Evolutionary conservation across 2,888 invertebrate genomes (phyloP), one percentile per base, ranked within the genome.

Genomic region (Cephalotes varians): DNA sequence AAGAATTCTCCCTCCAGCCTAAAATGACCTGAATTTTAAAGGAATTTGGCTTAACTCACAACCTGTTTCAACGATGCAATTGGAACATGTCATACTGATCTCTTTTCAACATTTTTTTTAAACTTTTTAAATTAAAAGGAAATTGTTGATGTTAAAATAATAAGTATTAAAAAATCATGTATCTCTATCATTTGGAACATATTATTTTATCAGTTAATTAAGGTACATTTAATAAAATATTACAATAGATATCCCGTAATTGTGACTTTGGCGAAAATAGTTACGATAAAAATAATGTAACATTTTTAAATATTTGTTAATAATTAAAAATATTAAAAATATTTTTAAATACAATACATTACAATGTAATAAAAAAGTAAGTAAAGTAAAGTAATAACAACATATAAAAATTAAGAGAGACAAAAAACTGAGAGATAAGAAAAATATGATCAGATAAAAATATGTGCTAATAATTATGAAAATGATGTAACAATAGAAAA

Each of bases 1-100:
- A 65, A 37, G 76, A 65, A 49, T 28, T 28, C 49, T 64, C 76
- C 65, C 34, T 25, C 51, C 15, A 37, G 18, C 7, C 37, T 25
- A 65, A 76, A 65, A 25, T 76, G 65, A 65, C 65, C 76, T 37
- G n/a, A 65, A 65, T 76, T 1, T 37, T 15, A 2, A 15, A 40
- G 9, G 34, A 76, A 58, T 44, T 49, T 64, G 10, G 25, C 21
- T 47, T 49, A 28, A 65, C 18, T 25, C 25, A 21, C 25, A 21
- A 54, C 28, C 5, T 9, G n/a, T 72, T 28, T 7, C 15, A 65
- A 18, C 21, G 25, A 28, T 21, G 12, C 2, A 28, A 5, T 65
- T 1, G 28, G 6, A 15, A 47, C 15, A 34, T 5, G 5, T 44
- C 44, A 12, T 10, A 34, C 5, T 5, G 6, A 40, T 25, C 7